Base-by-base conservation (phyloP, 2,888 invertebrate genomes). In the Isoperla grammatica region DNA sequence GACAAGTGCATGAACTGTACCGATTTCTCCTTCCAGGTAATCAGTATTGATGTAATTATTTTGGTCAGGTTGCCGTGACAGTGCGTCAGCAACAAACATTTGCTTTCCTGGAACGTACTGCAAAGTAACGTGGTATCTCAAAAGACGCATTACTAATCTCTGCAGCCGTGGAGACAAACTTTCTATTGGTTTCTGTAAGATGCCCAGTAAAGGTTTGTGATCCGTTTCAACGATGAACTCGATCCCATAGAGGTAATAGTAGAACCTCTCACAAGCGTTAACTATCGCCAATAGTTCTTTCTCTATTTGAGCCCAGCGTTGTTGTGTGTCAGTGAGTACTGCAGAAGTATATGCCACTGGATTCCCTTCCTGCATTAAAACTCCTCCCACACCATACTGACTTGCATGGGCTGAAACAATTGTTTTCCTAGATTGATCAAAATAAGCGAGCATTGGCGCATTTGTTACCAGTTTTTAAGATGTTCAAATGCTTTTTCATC, bases 401-500 rank as follows among this genome's bases (percentile, higher is more conserved):
- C 63, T 60, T 1, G 65, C 64, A 58, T 65, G 62, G 11, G 65
- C 65, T 20, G 64, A 62, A 29, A 65, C 39, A 6, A 56, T 59
- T 45, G 57, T 61, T 56, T 60, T 23, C 23, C 61, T 58, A 11
- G 42, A 43, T n/a, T 49, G 56, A 59, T 65, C 59, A 58, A 57
- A 59, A 56, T 23, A 45, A 5, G 43, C n/a, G 37, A 60, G 53
- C 17, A 46, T 22, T 29, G 60, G 48, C 12, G 60, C 56, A 3
- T 13, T 45, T 6, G 46, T 13, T 22, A 56, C 22, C 20, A 42
- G 13, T 35, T 39, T 55, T 59, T 59, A 20, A 57, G 23, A n/a
- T 54, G 15, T 19, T 17, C 17, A n/a, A 42, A 42, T n/a, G n/a
- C 6, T 9, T 5, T 5, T n/a, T 42, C 9, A 9, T 6, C 9